A percentile compares a stretch with the other conserved stretches of the same genome.
Evolutionary conservation across 2,113 vertebrate species (phyloP).

Genomic region (Corapipo altera): DNA sequence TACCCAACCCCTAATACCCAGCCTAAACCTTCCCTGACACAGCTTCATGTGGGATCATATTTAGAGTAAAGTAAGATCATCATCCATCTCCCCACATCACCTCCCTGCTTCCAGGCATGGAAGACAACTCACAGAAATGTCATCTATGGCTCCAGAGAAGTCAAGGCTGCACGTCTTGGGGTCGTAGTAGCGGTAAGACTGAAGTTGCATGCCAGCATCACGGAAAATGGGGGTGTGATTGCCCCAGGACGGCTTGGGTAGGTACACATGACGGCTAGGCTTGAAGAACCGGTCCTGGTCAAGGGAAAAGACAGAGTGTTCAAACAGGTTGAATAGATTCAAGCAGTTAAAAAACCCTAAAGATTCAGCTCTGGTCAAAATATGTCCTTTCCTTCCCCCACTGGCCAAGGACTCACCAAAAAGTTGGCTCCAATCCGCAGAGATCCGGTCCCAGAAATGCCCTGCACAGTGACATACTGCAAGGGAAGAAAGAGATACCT

Average conservation of each 20-base stretch:
- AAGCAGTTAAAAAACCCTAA: neutral
- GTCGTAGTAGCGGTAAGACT: conserved; percentile 93
- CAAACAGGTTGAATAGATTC: neutral
- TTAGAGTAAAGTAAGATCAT: neutral
- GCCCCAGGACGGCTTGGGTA: conserved; percentile 96
- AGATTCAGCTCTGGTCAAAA: neutral
- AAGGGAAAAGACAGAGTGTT: neutral
- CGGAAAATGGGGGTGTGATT: conserved; percentile 98
- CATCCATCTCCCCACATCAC: neutral
- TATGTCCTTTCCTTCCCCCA: neutral
- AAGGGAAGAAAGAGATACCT: neutral
- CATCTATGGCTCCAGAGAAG: conserved; percentile 89
- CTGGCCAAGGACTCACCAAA: conserved; percentile 77
- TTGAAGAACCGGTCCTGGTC: conserved; percentile 90
- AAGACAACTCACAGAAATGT: conserved; percentile 88
- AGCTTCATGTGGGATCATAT: fast-evolving
- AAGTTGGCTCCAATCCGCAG: conserved; percentile 91
- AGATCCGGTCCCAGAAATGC: conserved; percentile 96
- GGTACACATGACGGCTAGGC: conserved; percentile 84
- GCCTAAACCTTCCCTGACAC: neutral
- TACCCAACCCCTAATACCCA: neutral
- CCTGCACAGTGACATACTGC: conserved; percentile 92
- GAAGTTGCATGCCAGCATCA: conserved; percentile 92
- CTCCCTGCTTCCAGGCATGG: neutral
- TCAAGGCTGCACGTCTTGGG: conserved; percentile 94